Evolutionary conservation across 2,113 vertebrate genomes (phyloP).

Genomic region (Phasianus colchicus): DNA sequence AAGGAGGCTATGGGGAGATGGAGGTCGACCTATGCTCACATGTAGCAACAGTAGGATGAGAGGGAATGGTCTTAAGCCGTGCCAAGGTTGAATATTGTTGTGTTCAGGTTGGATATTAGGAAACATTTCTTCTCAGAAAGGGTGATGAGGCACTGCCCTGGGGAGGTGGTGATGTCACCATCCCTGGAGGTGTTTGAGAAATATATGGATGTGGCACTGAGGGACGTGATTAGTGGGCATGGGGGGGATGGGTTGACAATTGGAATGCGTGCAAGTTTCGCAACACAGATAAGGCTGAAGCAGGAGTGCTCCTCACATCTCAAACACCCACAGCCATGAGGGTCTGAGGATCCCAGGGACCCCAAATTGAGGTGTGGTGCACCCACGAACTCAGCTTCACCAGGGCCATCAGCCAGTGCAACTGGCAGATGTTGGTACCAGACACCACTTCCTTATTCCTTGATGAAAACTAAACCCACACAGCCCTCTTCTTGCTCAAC

Average conservation of each 20-base stretch:
- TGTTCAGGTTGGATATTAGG: no score
- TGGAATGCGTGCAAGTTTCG: not conserved
- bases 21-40: no score
- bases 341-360: not conserved
- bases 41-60: no score
- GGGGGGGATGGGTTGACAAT: no score
- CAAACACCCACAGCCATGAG: not conserved
- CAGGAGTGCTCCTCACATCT: accelerated
- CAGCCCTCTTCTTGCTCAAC: not conserved
- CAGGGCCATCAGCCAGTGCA: not conserved
- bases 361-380: not conserved
- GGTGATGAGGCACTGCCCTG: no score
- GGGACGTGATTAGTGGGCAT: no score
- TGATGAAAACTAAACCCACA: not conserved
- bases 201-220: no score
- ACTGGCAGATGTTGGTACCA: not conserved
- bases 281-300: not conserved
- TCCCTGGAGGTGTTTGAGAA: no score
- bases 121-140: no score
- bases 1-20: not conserved
- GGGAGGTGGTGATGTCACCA: no score
- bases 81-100: no score
- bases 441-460: not conserved
- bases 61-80: no score
- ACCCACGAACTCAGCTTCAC: not conserved